Conservation (phyloP, 2,797 vertebrate species). For the Cyprinodon diabolis region DNA sequence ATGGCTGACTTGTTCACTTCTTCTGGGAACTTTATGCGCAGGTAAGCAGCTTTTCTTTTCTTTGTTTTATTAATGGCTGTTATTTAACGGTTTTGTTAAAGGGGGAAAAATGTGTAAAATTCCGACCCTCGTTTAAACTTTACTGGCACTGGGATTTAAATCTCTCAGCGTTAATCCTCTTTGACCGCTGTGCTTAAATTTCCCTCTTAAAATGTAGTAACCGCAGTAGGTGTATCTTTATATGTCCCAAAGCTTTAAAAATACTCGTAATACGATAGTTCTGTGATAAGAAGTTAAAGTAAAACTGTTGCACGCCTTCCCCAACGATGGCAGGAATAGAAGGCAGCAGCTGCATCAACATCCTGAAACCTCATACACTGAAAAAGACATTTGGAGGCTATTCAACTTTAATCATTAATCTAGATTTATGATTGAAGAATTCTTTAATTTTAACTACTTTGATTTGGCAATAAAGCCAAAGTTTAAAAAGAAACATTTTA, state of each 20-base stretch:
- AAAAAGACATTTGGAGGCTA: neutral
- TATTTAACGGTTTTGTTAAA: slow-evolving; percentile 33
- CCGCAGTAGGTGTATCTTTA: neutral
- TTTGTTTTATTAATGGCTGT: neutral
- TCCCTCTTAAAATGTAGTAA: neutral
- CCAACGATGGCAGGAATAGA: slow-evolving; percentile 69
- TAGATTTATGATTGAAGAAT: neutral
- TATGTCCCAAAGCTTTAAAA: neutral
- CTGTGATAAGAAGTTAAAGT: slow-evolving; percentile 5
- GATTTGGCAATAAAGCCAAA: neutral
- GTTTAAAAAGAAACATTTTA: neutral
- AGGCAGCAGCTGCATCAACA: slow-evolving; percentile 78
- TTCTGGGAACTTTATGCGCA: slow-evolving; percentile 95
- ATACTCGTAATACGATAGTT: neutral
- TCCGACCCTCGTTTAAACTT: slow-evolving; percentile 53
- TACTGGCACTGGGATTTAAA: slow-evolving; percentile 43
- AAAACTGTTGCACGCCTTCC: slow-evolving; percentile 65
- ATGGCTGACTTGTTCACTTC: slow-evolving; percentile 95
- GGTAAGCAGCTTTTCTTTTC: slow-evolving; percentile 76
- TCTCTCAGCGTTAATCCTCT: slow-evolving; percentile 30
- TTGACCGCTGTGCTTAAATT: slow-evolving; percentile 8
- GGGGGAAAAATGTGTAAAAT: slow-evolving; percentile 10
- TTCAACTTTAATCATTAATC: neutral
- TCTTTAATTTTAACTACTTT: neutral
- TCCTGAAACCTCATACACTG: slow-evolving; percentile 73